These are phyloP conservation scores for Trichonephila clavata DNA, from an alignment of 1,140 invertebrate species.

Conservation along the genomic window DNA sequence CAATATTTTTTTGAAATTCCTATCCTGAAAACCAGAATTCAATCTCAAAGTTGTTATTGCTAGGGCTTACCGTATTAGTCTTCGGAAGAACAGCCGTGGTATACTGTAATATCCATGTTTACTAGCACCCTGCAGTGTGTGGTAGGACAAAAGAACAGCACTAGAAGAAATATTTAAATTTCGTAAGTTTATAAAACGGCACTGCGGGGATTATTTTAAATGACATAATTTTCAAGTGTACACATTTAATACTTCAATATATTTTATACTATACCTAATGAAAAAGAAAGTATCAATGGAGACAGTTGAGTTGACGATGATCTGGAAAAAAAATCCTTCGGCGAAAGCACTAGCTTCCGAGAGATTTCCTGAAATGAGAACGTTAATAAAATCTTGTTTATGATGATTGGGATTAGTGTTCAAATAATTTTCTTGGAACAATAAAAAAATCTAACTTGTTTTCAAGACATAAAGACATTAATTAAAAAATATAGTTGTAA, in stretches of 20 bases:
- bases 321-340: conserved; percentile 77
- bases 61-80: conserved; percentile 52
- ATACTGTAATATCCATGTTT: conserved; percentile 64
- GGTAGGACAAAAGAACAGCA: conserved; percentile 74
- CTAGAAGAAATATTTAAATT: conserved; percentile 13
- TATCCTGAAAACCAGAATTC: too few species aligned
- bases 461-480: too few species aligned
- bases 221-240: too few species aligned
- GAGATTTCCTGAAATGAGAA: conserved; percentile 50
- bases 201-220: not conserved
- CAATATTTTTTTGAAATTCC: too few species aligned
- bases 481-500: too few species aligned
- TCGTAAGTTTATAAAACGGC: not conserved
- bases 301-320: conserved; percentile 78
- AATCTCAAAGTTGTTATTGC: too few species aligned
- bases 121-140: conserved; percentile 65
- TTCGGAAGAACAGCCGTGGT: conserved; percentile 50
- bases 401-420: too few species aligned
- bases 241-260: not conserved
- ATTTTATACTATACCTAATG: conserved; percentile 82
- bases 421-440: too few species aligned
- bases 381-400: too few species aligned
- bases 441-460: too few species aligned
- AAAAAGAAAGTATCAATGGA: conserved; percentile 78
- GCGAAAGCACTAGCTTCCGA: conserved; percentile 80